Percentiles rank a stretch among this genome's conserved stretches.
These are phyloP conservation scores for Antrozous pallidus DNA, from an alignment of 2,797 vertebrate genomes.

Conservation along the genomic window DNA sequence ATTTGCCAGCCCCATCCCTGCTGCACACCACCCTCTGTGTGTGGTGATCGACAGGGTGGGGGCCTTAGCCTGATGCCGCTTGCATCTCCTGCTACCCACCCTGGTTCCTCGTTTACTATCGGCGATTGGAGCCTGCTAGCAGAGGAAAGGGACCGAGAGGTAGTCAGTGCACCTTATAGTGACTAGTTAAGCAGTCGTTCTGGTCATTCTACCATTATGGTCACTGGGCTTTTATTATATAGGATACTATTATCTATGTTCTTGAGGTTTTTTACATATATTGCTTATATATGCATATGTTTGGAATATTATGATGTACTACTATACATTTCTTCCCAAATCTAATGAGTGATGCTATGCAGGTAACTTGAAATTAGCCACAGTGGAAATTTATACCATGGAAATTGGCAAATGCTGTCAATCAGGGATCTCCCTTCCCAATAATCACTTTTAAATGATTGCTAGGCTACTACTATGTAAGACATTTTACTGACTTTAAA, in stretches of 20 bases:
- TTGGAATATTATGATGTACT: neutral
- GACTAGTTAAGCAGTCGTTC: no score
- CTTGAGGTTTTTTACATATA: neutral
- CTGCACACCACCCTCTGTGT: no score
- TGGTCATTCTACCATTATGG: no score
- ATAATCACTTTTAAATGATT: neutral
- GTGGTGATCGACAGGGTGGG: accelerated
- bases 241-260: neutral
- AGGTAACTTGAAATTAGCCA: neutral
- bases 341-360: neutral
- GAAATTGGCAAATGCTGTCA: neutral
- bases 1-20: no score
- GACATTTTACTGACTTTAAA: neutral
- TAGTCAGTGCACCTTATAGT: no score
- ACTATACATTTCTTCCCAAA: neutral
- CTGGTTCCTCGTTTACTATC: no score
- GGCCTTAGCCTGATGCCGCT: no score
- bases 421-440: neutral
- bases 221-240: neutral
- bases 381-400: neutral
- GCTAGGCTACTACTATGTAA: neutral
- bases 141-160: no score
- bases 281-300: neutral
- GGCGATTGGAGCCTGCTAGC: no score
- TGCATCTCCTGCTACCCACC: no score